Evolutionary conservation across 1,140 invertebrate species (phyloP).

Genomic region (Drosophila parvula): DNA sequence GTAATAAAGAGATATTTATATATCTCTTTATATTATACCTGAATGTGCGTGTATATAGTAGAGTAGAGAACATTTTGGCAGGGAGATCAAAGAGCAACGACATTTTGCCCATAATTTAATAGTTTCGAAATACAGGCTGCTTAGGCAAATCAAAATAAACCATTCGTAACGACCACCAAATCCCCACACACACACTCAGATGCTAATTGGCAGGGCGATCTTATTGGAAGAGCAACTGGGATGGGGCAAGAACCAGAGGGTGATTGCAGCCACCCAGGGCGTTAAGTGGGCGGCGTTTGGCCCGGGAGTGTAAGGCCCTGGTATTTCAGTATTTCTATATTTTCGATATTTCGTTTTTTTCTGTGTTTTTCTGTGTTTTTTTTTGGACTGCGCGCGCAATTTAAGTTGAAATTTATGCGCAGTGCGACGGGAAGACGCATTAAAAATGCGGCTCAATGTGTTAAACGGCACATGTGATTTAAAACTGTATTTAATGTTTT

Average conservation of each 20-base stretch:
- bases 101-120: slow-evolving; percentile 80
- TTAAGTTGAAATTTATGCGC: slow-evolving; percentile 80
- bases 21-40: slow-evolving; percentile 1
- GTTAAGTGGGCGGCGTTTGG: slow-evolving; percentile 69
- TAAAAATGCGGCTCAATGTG: slow-evolving; percentile 72
- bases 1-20: slow-evolving; percentile 38
- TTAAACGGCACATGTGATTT: slow-evolving; percentile 82
- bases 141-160: slow-evolving; percentile 79
- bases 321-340: background rate
- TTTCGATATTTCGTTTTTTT: slow-evolving; percentile 32
- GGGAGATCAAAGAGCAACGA: slow-evolving; percentile 76
- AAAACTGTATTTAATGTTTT: slow-evolving; percentile 75
- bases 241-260: slow-evolving; percentile 12
- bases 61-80: slow-evolving; percentile 56
- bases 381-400: slow-evolving; percentile 76
- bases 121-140: slow-evolving; percentile 74
- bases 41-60: slow-evolving; percentile 4
- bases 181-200: slow-evolving; percentile 25
- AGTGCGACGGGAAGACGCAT: slow-evolving; percentile 45
- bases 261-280: slow-evolving; percentile 62
- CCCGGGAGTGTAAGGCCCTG: slow-evolving; percentile 10
- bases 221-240: slow-evolving; percentile 15
- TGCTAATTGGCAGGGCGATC: slow-evolving; percentile 73
- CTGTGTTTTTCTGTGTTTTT: no score
- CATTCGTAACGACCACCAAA: slow-evolving; percentile 43